These are phyloP conservation scores for Buceros bicornis DNA, from an alignment of 2,797 vertebrate species.

Conservation along the genomic window DNA sequence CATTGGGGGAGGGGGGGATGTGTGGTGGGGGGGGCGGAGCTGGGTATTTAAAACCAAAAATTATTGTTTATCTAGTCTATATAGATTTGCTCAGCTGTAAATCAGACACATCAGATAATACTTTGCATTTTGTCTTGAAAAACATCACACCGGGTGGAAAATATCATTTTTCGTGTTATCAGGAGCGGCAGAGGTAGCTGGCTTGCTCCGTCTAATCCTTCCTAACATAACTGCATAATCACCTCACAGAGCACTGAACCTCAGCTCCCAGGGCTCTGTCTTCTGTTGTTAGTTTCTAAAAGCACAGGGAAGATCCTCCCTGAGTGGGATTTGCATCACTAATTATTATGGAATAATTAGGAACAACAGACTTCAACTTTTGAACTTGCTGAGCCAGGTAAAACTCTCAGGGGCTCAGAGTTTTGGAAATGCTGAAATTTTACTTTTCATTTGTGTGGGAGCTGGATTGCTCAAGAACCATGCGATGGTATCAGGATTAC, in stretches of 20 bases:
- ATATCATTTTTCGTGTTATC: background rate
- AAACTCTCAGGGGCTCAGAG: background rate
- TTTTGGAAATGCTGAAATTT: conserved; percentile 3
- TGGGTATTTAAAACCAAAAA: background rate
- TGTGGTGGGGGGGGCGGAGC: background rate
- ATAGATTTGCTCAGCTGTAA: conserved; percentile 39
- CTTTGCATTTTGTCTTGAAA: conserved; percentile 15
- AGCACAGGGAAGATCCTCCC: conserved; percentile 31
- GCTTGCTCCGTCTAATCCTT: conserved; percentile 19
- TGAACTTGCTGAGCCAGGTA: conserved; percentile 32
- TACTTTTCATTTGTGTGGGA: background rate
- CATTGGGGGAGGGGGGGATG: background rate
- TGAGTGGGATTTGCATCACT: conserved; percentile 48
- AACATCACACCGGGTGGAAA: conserved; percentile 23
- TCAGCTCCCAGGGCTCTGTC: background rate
- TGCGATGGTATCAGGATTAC: background rate
- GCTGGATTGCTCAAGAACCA: background rate
- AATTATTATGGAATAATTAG: conserved; percentile 70
- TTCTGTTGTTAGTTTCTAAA: conserved; percentile 17
- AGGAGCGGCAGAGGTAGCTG: conserved; percentile 20
- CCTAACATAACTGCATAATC: conserved; percentile 26
- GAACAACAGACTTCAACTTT: conserved; percentile 59
- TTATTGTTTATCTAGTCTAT: conserved; percentile 6
- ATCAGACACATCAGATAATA: background rate
- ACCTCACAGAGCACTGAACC: conserved; percentile 36